These are phyloP conservation scores for Neopelma chrysocephalum DNA, from an alignment of 2,797 vertebrate genomes.

Conservation along the genomic window DNA sequence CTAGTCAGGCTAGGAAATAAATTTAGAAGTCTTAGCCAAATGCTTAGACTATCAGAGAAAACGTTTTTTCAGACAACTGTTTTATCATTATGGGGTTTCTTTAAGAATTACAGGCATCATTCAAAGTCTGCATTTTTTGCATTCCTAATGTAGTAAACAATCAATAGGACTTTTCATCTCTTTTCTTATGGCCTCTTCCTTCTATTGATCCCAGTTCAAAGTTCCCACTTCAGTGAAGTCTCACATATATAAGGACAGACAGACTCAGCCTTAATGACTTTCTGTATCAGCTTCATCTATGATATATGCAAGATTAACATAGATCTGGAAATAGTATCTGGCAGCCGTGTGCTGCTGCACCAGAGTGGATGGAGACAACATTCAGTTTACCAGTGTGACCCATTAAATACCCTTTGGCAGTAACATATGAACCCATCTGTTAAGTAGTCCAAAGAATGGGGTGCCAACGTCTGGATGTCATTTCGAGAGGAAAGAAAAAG, in stretches of 20 bases:
- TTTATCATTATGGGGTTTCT: background rate
- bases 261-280: background rate
- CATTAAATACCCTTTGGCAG: background rate
- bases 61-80: background rate
- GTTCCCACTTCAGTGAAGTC: background rate
- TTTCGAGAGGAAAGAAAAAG: background rate
- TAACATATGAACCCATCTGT: background rate
- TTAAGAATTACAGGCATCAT: background rate
- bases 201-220: constrained; percentile 22
- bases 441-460: background rate
- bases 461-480: background rate
- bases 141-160: constrained; percentile 33
- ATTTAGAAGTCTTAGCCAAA: constrained; percentile 29
- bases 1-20: constrained; percentile 34
- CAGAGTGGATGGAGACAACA: background rate
- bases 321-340: background rate
- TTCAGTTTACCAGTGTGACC: background rate
- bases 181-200: constrained; percentile 1
- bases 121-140: background rate
- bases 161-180: background rate
- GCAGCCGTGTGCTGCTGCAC: background rate
- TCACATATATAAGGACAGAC: background rate
- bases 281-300: background rate
- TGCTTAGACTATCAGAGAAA: background rate
- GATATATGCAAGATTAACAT: background rate